These are phyloP conservation scores for Esox niger DNA, from an alignment of 2,113 vertebrate species.

Conservation along the genomic window DNA sequence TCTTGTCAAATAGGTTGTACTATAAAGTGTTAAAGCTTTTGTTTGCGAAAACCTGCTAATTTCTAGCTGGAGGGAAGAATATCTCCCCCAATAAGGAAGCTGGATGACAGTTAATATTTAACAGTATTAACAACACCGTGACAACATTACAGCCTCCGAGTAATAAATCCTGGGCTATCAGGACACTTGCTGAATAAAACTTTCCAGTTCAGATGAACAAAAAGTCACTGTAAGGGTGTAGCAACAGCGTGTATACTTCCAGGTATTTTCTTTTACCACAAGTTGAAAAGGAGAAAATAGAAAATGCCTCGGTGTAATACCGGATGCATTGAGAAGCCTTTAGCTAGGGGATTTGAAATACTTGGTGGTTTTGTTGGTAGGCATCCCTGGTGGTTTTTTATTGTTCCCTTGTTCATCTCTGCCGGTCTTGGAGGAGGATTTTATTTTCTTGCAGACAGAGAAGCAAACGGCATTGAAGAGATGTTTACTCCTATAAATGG, in stretches of 20 bases:
- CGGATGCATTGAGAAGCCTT: slow-evolving; percentile 56
- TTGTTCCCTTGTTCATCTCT: slow-evolving; percentile 54
- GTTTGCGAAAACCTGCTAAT: no score
- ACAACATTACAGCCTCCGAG: no score
- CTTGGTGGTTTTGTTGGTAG: slow-evolving; percentile 52
- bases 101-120: no score
- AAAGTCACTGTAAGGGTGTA: background rate
- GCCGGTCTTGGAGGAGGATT: slow-evolving; percentile 58
- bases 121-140: no score
- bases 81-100: no score
- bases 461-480: slow-evolving; percentile 55
- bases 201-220: background rate
- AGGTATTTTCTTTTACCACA: slow-evolving; percentile 34
- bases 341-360: slow-evolving; percentile 46
- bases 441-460: slow-evolving; percentile 23
- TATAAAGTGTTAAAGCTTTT: no score
- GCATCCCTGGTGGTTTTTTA: slow-evolving; percentile 64
- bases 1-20: no score
- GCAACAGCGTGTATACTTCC: no score
- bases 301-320: slow-evolving; percentile 43
- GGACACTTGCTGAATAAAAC: no score
- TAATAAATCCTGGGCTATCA: no score
- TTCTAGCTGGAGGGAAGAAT: no score
- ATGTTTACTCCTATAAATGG: slow-evolving; percentile 65
- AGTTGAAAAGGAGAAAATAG: background rate